Base-by-base conservation (phyloP, 2,113 vertebrate species). In the Cinclus cinclus region DNA sequence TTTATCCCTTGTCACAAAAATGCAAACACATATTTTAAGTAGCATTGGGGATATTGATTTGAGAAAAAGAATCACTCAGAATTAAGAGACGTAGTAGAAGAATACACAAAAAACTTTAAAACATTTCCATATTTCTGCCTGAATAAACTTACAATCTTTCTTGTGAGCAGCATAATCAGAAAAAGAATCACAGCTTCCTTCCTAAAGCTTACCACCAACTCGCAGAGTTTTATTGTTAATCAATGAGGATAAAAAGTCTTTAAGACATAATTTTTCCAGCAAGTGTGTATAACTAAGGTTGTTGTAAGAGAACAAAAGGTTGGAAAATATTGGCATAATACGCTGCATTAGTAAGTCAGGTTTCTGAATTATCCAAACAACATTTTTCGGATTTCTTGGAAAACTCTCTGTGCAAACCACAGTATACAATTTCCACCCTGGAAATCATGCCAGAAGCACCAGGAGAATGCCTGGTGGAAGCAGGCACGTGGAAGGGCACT, bases 211-310 rank as follows among this genome's bases (percentile, higher is more conserved):
- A 69, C 18, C 0, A 69, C 18, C 0, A 0, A 79, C 50, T 62
- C 18, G 3, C 62, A 84, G 12, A 59, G 67, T 74, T 95, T 85
- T 87, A 89, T 62, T 87, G 65, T 87, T 97, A 95, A 95, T 93
- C 70, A 89, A 87, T 90, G 44, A 69, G 44, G 39, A 90, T 71
- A 80, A 93, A 89, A 95, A 70, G 46, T 59, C 81, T 75, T 89
- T 55, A 82, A 89, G 49, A 46, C 41, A 60, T 60, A 68, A 33
- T 87, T 89, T 80, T 92, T 70, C 63, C 60, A 89, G 35, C 37
- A 78, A 91, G 49, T 1, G 5, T 17, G 46, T 76, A 70, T 49
- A 89, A 77, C 52, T 77, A 46, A 44, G 41, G 65, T 49, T 42
- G 63, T 17, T 77, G 31, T 49, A 70, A 75, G 60, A 75, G 60